These are phyloP conservation scores for Byasa hedistus DNA, from an alignment of 2,888 invertebrate species.

Conservation along the genomic window DNA sequence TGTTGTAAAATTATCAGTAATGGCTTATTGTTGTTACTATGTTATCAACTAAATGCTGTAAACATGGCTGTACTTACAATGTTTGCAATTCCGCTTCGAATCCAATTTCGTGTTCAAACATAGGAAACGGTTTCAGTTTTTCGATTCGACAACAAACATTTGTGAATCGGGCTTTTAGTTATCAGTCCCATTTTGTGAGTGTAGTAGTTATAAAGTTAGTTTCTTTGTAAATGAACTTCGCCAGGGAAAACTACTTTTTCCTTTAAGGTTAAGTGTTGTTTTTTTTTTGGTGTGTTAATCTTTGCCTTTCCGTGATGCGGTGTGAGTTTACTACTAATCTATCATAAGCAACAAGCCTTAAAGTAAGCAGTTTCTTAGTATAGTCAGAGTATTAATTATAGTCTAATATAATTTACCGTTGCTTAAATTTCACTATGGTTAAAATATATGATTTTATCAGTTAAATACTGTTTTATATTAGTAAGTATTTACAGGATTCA, in stretches of 20 bases:
- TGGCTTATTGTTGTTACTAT: neutral
- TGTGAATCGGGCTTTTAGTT: neutral
- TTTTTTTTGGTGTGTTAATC: too few species aligned
- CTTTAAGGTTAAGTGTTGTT: too few species aligned
- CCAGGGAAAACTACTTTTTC: neutral
- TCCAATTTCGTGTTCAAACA: slow-evolving; percentile 4
- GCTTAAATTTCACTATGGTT: neutral
- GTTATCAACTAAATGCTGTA: neutral
- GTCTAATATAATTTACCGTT: too few species aligned
- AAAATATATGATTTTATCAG: neutral
- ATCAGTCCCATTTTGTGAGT: neutral
- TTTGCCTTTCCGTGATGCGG: too few species aligned
- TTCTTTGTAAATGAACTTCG: neutral
- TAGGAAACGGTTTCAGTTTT: slow-evolving; percentile 1
- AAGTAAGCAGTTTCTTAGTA: too few species aligned
- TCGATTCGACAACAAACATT: slow-evolving; percentile 1
- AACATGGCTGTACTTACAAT: slow-evolving; percentile 2
- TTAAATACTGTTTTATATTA: neutral
- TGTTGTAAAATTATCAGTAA: neutral
- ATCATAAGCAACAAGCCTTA: too few species aligned
- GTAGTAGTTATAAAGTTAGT: neutral
- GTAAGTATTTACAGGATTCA: neutral
- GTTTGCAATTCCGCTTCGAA: neutral
- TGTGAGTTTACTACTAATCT: too few species aligned
- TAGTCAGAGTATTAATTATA: too few species aligned